Conservation (phyloP, 2,113 vertebrate genomes). For the Phocoena sinus region DNA sequence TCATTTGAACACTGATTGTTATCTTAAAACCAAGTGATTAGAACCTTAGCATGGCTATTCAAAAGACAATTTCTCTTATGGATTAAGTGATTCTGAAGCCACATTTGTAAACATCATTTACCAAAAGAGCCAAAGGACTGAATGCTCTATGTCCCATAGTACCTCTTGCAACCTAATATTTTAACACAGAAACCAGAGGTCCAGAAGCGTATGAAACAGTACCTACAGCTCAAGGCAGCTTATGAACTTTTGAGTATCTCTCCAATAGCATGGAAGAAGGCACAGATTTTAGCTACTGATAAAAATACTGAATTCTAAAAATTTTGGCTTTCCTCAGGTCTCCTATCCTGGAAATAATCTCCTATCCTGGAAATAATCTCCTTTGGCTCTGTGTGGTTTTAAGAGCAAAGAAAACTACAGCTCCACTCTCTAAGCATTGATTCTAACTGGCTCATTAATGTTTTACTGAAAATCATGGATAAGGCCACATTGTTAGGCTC, state of each 20-base stretch:
- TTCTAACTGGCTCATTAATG: not conserved
- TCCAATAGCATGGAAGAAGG: not conserved
- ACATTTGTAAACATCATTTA: not conserved
- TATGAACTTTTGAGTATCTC: not conserved
- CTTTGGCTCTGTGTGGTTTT: not conserved
- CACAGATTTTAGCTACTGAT: not conserved
- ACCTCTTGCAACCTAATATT: not conserved
- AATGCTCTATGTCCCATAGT: not conserved
- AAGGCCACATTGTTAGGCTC: not conserved
- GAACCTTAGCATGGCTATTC: not conserved
- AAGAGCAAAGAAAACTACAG: not conserved
- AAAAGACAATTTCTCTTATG: not conserved
- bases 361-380: not conserved
- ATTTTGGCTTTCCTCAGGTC: not conserved
- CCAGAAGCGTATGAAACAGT: not conserved
- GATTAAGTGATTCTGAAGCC: not conserved
- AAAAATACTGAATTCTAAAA: not conserved
- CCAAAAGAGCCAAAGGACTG: not conserved
- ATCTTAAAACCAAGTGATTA: slow-evolving; percentile 7
- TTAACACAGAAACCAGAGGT: not conserved
- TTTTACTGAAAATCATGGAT: not conserved
- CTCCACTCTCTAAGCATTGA: not conserved
- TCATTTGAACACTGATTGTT: not conserved
- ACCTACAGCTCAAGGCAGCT: not conserved
- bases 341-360: not conserved